These are phyloP conservation scores for Neolamprologus caudopunctatus DNA, from an alignment of 2,113 vertebrate species.

Conservation along the genomic window DNA sequence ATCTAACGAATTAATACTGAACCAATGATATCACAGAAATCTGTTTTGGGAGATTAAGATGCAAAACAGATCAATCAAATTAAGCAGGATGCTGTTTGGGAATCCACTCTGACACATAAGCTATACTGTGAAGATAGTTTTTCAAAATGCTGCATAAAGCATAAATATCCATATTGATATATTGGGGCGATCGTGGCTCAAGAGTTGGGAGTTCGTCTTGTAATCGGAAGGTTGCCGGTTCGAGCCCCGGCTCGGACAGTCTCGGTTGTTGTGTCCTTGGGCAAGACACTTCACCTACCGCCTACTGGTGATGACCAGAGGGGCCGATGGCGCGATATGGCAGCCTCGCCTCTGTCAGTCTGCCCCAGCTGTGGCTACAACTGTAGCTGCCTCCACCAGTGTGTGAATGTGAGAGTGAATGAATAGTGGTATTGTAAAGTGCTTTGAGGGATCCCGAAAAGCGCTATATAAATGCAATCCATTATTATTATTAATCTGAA, in stretches of 20 bases:
- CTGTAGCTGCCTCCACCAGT: not conserved
- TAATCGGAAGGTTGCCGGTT: rapidly evolving
- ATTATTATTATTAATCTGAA: not conserved
- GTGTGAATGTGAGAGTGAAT: not conserved
- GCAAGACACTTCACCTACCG: rapidly evolving
- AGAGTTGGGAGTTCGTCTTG: rapidly evolving
- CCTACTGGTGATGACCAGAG: rapidly evolving
- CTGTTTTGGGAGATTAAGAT: not conserved
- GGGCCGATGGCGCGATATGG: rapidly evolving
- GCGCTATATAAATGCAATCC: rapidly evolving
- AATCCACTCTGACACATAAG: not conserved
- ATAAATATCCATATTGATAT: not conserved
- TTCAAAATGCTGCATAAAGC: not conserved
- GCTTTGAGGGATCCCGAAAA: not conserved
- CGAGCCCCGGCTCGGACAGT: rapidly evolving
- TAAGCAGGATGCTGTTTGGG: not conserved
- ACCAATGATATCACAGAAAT: not conserved
- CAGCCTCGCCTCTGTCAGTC: rapidly evolving
- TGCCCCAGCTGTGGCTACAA: rapidly evolving
- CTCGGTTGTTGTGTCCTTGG: rapidly evolving
- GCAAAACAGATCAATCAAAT: not conserved
- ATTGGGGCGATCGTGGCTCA: rapidly evolving
- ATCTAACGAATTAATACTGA: not conserved
- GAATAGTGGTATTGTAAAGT: rapidly evolving
- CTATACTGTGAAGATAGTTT: not conserved